Conservation (phyloP, 2,888 invertebrate species). For the Steinernema hermaphroditum region DNA sequence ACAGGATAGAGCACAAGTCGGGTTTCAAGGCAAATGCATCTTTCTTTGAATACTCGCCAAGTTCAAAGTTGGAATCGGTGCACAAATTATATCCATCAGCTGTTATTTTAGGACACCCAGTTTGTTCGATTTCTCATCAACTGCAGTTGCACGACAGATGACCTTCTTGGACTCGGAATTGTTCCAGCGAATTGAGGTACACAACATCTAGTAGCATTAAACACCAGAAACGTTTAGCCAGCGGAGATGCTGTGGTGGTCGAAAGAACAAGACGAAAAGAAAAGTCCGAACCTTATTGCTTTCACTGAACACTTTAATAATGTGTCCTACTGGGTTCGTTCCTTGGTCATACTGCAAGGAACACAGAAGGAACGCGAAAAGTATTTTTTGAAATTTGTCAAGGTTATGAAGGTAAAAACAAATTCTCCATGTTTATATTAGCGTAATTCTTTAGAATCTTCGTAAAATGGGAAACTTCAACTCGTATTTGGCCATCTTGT, state of each 20-base stretch:
- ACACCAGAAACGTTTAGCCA: constrained; percentile 71
- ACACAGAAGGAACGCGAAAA: constrained; percentile 94
- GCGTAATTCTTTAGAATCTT: constrained; percentile 73
- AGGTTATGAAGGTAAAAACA: constrained; percentile 82
- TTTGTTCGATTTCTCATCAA: constrained; percentile 87
- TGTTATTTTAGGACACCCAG: constrained; percentile 41
- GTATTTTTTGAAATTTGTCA: constrained; percentile 78
- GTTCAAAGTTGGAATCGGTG: constrained; percentile 7
- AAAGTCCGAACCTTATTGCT: constrained; percentile 90
- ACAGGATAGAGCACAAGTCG: constrained; percentile 46
- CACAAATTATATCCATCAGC: neutral
- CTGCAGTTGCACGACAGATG: constrained; percentile 96
- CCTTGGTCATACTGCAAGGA: constrained; percentile 84
- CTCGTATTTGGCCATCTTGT: constrained; percentile 91
- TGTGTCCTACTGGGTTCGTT: constrained; percentile 76
- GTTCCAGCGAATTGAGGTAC: constrained; percentile 85
- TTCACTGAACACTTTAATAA: constrained; percentile 99
- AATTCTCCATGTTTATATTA: neutral
- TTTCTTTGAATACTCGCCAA: constrained; percentile 23
- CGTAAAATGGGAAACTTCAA: constrained; percentile 97
- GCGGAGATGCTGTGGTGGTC: constrained; percentile 97
- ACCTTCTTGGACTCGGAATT: constrained; percentile 90
- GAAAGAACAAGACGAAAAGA: constrained; percentile 92
- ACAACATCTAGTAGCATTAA: neutral
- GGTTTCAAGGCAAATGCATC: constrained; percentile 27